phyloP scores from a whole-genome alignment of 2,113 vertebrate species.

The Calyptomena viridis region DNA sequence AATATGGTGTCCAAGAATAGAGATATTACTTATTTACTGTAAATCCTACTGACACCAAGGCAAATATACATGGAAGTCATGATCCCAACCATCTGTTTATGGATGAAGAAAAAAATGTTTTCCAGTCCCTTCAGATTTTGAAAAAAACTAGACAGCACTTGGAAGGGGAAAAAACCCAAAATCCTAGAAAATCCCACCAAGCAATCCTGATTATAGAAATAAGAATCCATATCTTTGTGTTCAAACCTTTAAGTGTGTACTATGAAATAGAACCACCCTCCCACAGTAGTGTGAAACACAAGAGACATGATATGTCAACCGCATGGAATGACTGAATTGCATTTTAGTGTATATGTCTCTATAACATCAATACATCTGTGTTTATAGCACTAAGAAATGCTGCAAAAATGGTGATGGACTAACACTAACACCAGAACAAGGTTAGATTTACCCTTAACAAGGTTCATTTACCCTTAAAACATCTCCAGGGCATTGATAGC shows the following conservation, averaged over 20 bases:
- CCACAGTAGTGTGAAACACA: background rate
- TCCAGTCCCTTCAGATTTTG: background rate
- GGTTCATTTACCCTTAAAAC: background rate
- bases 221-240: background rate
- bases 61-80: background rate
- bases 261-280: background rate
- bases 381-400: background rate
- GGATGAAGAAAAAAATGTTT: background rate
- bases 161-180: background rate
- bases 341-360: background rate
- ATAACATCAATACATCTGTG: background rate
- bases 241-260: background rate
- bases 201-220: background rate
- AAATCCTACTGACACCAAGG: constrained; percentile 34
- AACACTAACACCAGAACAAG: background rate
- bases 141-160: background rate
- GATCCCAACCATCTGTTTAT: constrained; percentile 25
- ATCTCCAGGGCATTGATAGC: background rate
- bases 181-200: background rate
- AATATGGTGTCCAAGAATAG: background rate
- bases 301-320: background rate
- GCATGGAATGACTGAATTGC: background rate
- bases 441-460: background rate
- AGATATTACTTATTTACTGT: constrained; percentile 1
- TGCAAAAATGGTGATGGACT: background rate